Evolutionary conservation across 2,797 vertebrate species (phyloP).

Genomic region (Argyrosomus regius): DNA sequence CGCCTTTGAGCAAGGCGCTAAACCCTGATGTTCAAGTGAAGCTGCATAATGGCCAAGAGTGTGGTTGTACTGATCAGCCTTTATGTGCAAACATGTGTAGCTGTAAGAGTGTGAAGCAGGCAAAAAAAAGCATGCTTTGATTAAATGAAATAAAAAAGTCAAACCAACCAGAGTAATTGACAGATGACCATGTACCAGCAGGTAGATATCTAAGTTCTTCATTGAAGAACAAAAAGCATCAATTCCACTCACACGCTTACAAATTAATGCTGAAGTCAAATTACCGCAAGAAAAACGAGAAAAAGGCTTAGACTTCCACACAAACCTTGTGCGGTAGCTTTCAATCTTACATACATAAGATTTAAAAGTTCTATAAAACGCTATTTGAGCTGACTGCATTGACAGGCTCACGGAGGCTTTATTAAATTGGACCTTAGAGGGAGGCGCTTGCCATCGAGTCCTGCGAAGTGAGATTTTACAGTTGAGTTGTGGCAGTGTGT

Average conservation of each 20-base stretch:
- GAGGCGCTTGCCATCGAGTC: conserved; percentile 22
- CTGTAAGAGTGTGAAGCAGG: background rate
- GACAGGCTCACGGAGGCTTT: conserved; percentile 45
- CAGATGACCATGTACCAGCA: background rate
- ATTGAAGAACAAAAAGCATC: background rate
- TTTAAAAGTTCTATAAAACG: conserved; percentile 17
- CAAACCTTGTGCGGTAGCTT: conserved; percentile 2
- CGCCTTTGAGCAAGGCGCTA: background rate
- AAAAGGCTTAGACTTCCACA: background rate
- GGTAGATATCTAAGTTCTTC: background rate
- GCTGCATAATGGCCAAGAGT: background rate
- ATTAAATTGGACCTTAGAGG: conserved; percentile 68
- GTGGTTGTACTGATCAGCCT: background rate
- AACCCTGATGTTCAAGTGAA: background rate
- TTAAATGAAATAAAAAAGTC: background rate
- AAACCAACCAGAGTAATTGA: background rate
- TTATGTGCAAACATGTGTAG: background rate
- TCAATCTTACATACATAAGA: conserved; percentile 1
- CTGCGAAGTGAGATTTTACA: conserved; percentile 64
- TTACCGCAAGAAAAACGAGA: background rate
- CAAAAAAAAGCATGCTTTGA: background rate
- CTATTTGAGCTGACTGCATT: conserved; percentile 29
- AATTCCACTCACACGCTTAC: background rate
- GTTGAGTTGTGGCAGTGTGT: conserved; percentile 48
- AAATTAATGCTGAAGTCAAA: background rate